phyloP scores from a whole-genome alignment of 1,140 invertebrate species.

The Polyergus mexicanus region DNA sequence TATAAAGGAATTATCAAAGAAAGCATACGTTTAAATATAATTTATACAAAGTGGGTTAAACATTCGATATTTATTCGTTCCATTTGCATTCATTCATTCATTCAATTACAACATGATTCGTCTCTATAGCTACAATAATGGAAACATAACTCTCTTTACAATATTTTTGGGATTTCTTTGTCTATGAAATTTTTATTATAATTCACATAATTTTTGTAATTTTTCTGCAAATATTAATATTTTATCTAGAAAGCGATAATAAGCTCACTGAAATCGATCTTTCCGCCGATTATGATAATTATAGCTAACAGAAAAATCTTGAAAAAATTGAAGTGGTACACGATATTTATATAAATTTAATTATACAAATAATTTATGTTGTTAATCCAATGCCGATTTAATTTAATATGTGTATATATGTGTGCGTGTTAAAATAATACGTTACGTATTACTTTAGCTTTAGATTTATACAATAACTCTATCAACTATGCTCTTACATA shows the following conservation, averaged over 20 bases:
- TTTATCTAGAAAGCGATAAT: constrained; percentile 50
- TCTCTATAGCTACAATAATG: constrained; percentile 39
- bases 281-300: constrained; percentile 13
- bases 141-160: constrained; percentile 52
- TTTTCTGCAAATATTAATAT: constrained; percentile 21
- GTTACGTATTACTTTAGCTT: constrained; percentile 3
- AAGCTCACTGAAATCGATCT: constrained; percentile 60
- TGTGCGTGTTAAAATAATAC: neutral
- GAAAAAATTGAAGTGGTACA: neutral
- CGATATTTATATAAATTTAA: constrained; percentile 36
- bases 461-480: neutral
- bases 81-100: constrained; percentile 46
- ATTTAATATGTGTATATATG: neutral
- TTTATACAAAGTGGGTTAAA: constrained; percentile 34
- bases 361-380: constrained; percentile 12
- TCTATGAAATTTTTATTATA: constrained; percentile 41
- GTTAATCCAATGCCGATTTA: too few species aligned
- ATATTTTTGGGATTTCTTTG: constrained; percentile 14
- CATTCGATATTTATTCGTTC: constrained; percentile 58
- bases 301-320: constrained; percentile 35
- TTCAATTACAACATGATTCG: constrained; percentile 37
- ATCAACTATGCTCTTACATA: too few species aligned
- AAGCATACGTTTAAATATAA: neutral
- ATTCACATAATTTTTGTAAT: neutral
- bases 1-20: neutral